Base-by-base conservation (phyloP, 2,888 invertebrate genomes). In the Pristionchus fissidentatus region DNA sequence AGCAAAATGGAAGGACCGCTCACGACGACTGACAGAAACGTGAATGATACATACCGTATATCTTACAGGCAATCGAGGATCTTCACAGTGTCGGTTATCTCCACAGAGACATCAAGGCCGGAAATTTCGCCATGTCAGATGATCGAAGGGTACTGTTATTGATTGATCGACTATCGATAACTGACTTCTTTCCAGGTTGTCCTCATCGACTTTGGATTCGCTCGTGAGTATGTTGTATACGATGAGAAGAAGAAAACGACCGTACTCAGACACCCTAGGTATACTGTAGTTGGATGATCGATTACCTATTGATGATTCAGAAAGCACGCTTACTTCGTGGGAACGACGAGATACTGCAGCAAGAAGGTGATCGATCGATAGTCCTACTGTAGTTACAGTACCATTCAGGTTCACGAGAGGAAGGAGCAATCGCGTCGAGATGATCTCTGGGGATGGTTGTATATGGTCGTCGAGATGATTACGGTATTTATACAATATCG, bases 391-490 rank as follows among this genome's bases (percentile, higher is more conserved):
- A 49, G 19, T 46, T n/a, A 2, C 3, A 22, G 43, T 26, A 77
- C 29, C 35, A 46, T 10, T 5, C 75, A 70, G 75, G 87, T 83
- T 32, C 89, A 88, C 66, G 84, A 86, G 3, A 86, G 88, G 19
- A 41, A 79, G 79, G 90, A 90, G 38, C 90, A 90, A 84, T 87
- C 90, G 55, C 85, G 90, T 35, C 85, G 88, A 3, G 90, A 90
- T 81, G 90, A 90, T 84, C 84, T 90, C 60, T 90, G 90, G 90
- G 86, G 87, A 78, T 89, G 89, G 88, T 85, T 90, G 46, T 90
- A 88, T 82, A 88, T 89, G 86, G 62, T 86, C 38, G 87, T 88
- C 81, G 90, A 90, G 79, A 86, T 90, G 66, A 86, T 90, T 73
- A 73, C 52, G 46, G 84, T 84, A 75, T 10, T 62, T 26, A 19